These are phyloP conservation scores for Brachymystax lenok DNA, from an alignment of 2,797 vertebrate genomes.

Conservation along the genomic window DNA sequence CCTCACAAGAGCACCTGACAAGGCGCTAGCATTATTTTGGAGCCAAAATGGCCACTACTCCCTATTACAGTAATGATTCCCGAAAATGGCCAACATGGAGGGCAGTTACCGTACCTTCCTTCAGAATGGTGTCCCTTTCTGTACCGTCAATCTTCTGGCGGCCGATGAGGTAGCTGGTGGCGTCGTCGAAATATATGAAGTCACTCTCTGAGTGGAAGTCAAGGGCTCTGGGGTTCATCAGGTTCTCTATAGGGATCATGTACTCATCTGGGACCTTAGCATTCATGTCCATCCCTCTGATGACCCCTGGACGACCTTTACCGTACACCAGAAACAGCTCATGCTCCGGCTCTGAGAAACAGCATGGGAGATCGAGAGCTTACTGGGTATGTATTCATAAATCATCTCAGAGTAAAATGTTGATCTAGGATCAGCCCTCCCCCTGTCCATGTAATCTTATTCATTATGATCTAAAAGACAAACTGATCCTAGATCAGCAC, in stretches of 20 bases:
- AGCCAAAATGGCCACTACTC: neutral
- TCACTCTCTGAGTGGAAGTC: conserved; percentile 93
- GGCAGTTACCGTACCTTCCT: conserved; percentile 79
- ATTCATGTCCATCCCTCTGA: conserved; percentile 96
- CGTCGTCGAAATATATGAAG: conserved; percentile 96
- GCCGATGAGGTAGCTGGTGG: conserved; percentile 94
- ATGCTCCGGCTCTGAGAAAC: conserved; percentile 86
- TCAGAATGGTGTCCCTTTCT: conserved; percentile 90
- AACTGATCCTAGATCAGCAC: neutral
- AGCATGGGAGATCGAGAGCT: neutral
- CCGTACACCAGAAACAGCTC: conserved; percentile 96
- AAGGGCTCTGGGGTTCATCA: conserved; percentile 94
- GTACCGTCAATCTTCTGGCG: conserved; percentile 96
- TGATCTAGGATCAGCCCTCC: neutral
- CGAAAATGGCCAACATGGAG: neutral
- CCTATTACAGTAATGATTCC: neutral
- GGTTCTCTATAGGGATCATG: conserved; percentile 98
- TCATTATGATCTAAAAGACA: neutral
- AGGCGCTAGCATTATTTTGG: neutral
- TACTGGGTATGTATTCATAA: neutral
- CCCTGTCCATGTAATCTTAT: neutral
- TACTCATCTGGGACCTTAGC: conserved; percentile 93
- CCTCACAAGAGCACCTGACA: neutral
- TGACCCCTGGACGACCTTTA: conserved; percentile 93
- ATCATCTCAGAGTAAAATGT: neutral